Evolutionary conservation across 2,888 invertebrate species (phyloP), one percentile per base, ranked within the genome.

Genomic region (Aphidoletes aphidimyza): DNA sequence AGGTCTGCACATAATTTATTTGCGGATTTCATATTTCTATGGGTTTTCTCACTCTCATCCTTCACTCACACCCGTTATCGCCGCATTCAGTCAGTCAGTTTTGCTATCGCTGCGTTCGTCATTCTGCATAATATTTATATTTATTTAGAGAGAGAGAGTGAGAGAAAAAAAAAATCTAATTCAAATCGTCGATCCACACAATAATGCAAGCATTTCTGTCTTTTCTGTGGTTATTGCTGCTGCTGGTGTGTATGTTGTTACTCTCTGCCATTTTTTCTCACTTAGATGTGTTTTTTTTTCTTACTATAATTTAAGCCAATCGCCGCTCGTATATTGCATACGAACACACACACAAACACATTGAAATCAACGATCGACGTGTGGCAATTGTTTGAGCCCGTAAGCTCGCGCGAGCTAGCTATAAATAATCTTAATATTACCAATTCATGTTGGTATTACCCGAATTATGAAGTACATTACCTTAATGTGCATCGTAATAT

Each of bases 401-500:
- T n/a, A 14, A 69, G 69, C 69, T 17, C 30, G 69, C 34, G 69
- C 26, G 14, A 69, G 6, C 69, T 30, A 37, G 30, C 81, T 81
- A 81, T 81, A 81, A 81, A 81, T 81, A 81, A 81, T 81, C 37
- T 37, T 81, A 36, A 81, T 37, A 81, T 81, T 81, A 81, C 81
- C 81, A 36, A 81, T 81, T 69, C 69, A 69, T 69, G 69, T 69
- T 69, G 69, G 69, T 69, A 69, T 69, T 69, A 69, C 69, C 30
- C 69, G 69, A 54, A 54, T 54, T 54, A 69, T 34, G 34, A 37
- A 81, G 81, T 81, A 81, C 37, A 81, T 81, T 81, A 81, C 81
- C 81, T 81, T 81, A 37, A 81, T 81, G 81, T 81, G 81, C 81
- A 81, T 81, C 37, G 81, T 81, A 81, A 81, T 81, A 81, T 81